Base-by-base conservation (phyloP, 1,140 invertebrate species). In the Scaptomyza hsui region DNA sequence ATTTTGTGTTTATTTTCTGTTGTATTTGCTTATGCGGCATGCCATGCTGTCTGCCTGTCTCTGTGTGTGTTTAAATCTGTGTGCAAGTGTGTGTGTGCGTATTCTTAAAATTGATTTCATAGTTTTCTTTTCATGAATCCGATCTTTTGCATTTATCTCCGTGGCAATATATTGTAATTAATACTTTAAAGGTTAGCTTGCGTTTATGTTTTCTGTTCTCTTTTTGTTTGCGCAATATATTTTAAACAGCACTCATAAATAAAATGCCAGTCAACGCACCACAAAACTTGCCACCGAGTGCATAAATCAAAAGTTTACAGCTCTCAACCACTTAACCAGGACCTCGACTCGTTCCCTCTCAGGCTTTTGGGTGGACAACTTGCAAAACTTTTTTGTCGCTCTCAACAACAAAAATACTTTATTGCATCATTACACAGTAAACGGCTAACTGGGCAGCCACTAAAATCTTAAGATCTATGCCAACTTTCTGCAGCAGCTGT, bases 391-490 rank as follows among this genome's bases (percentile, higher is more conserved):
- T 76, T 35, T 13, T 29, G 65, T 37, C 51, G 24, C 59, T 52
- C 13, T 16, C 47, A 78, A 88, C 75, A 88, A 73, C 75, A 61
- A 62, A 69, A 72, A 39, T 68, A 53, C 71, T 73, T 51, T 70
- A 81, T 73, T 77, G 75, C 83, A 72, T 78, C 75, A 89, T 88
- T 82, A 81, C 65, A 55, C 82, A 75, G 86, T 86, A 83, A 73
- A 18, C 44, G 37, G 57, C 78, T 64, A 71, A 51, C 70, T 59
- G 56, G 42, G 42, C 42, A 41, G 12, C 32, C 12, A 29, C 26
- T 9, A 29, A 29, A 9, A 29, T 29, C 26, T 7, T 13, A 32
- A 39, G 49, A 57, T 37, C 3, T 37, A n/a, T n/a, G 32, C 10
- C 10, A 47, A 47, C 4, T 47, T 26, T 21, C 4, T 24, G 52